Evolutionary conservation across 2,888 invertebrate species (phyloP).

Genomic region (Tipula unca): DNA sequence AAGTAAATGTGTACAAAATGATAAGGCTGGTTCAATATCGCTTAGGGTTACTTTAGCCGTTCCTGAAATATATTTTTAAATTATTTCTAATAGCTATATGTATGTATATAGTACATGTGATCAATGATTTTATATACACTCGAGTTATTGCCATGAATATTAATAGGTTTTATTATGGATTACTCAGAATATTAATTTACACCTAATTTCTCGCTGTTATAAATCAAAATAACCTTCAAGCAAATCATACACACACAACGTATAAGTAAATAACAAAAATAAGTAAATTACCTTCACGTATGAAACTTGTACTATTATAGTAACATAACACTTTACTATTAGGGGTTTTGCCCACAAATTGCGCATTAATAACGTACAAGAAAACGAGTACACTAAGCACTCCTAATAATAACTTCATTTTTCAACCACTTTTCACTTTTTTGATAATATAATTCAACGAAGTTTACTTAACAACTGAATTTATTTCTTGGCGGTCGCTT

Average conservation of each 20-base stretch:
- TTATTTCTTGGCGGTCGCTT: not conserved
- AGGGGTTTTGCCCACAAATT: not conserved
- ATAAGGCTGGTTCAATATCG: constrained; percentile 64
- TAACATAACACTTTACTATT: constrained; percentile 22
- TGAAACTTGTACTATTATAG: constrained; percentile 21
- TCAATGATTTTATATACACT: not conserved
- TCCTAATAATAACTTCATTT: not conserved
- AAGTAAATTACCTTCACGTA: constrained; percentile 22
- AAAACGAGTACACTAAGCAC: not conserved
- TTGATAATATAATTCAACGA: not conserved
- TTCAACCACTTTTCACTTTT: not conserved
- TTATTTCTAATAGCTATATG: too few relatives aligned
- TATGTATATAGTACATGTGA: not conserved
- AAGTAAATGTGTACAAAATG: constrained; percentile 68
- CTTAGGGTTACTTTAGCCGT: constrained; percentile 64
- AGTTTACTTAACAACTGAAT: not conserved
- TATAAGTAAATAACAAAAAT: not conserved
- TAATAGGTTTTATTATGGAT: not conserved
- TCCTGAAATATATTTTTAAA: constrained; percentile 51
- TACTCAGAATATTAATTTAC: too few relatives aligned
- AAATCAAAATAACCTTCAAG: not conserved
- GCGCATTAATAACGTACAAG: not conserved
- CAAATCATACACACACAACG: too few relatives aligned
- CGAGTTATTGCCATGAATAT: not conserved
- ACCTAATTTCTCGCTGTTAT: not conserved